These are phyloP conservation scores for Helostoma temminkii DNA, from an alignment of 2,797 vertebrate genomes.

Conservation along the genomic window DNA sequence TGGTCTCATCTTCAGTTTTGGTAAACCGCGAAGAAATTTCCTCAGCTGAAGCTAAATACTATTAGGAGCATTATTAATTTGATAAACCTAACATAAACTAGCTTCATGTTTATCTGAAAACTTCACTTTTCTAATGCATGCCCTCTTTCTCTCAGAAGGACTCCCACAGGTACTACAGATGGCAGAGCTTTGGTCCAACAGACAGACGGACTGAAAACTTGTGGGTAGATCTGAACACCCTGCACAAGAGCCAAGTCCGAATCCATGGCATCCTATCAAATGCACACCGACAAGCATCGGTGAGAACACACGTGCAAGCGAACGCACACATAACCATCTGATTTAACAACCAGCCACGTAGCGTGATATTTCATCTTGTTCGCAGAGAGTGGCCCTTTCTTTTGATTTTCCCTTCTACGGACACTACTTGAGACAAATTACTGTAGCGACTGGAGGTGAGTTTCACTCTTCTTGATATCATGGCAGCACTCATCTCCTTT, in stretches of 20 bases:
- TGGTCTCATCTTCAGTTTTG: too few species aligned
- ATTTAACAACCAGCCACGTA: not conserved
- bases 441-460: constrained; percentile 95
- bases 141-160: constrained; percentile 84
- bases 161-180: constrained; percentile 91
- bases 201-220: constrained; percentile 83
- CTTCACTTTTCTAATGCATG: not conserved
- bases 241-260: constrained; percentile 87
- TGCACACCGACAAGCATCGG: constrained; percentile 92
- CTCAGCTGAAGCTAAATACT: not conserved
- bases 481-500: not conserved
- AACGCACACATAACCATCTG: not conserved
- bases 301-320: constrained; percentile 78
- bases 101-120: not conserved
- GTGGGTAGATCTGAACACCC: constrained; percentile 88
- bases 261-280: constrained; percentile 94
- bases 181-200: constrained; percentile 85
- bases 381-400: constrained; percentile 91
- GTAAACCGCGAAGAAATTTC: too few species aligned
- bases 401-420: constrained; percentile 98
- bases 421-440: constrained; percentile 92
- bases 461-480: constrained; percentile 1
- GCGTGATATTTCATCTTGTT: constrained; percentile 27
- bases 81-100: not conserved
- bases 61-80: too few species aligned